Conservation (phyloP, 2,888 invertebrate genomes). For the Gisinianus flammeolus region DNA sequence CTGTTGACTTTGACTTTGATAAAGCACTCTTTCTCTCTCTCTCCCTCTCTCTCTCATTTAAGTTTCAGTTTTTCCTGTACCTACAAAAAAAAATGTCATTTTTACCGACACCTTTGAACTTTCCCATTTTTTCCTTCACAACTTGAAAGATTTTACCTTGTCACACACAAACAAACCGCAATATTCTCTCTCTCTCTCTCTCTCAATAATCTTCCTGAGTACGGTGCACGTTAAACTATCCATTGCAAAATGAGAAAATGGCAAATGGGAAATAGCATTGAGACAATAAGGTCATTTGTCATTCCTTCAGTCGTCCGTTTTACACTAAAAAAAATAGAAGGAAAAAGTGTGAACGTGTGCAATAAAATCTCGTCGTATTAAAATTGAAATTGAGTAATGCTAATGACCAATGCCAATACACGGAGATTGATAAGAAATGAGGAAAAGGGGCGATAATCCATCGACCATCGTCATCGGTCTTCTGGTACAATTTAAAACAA, state of each 20-base stretch:
- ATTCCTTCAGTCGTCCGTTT: no score
- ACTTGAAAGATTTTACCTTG: not conserved
- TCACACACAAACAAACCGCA: not conserved
- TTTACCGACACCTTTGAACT: not conserved
- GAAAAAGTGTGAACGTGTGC: no score
- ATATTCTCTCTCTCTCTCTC: not conserved
- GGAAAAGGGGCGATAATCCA: no score
- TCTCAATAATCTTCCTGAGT: not conserved
- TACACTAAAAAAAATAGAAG: no score
- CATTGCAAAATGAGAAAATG: no score
- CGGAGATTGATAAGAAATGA: no score
- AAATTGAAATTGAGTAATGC: no score
- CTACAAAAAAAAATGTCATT: not conserved
- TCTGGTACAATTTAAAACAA: no score
- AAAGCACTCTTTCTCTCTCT: not conserved
- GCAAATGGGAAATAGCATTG: not conserved
- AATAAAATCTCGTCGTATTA: no score
- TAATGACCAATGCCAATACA: no score
- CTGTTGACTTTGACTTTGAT: not conserved
- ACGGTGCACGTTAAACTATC: no score
- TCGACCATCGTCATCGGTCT: no score
- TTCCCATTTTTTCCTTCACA: not conserved
- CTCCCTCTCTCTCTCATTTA: not conserved
- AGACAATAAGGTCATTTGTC: not conserved
- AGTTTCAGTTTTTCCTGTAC: not conserved